A percentile compares a stretch with the other conserved stretches of the same genome.
phyloP scores from a whole-genome alignment of 2,113 vertebrate genomes.

The Pandion haliaetus region DNA sequence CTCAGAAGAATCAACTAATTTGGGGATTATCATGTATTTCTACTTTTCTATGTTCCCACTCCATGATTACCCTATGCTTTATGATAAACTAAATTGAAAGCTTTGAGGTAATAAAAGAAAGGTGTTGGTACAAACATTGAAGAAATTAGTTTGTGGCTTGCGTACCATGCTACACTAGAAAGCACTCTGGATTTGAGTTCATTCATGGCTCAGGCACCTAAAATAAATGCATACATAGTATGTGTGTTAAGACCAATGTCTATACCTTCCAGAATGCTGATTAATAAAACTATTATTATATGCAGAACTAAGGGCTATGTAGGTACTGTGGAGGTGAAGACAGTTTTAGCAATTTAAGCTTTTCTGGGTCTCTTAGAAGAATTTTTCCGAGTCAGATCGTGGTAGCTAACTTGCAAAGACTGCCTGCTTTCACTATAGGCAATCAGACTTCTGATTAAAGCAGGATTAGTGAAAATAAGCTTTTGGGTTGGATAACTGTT shows the following conservation, averaged over 20 bases:
- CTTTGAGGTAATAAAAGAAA: background rate
- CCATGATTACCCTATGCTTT: background rate
- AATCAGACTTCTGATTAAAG: constrained; percentile 5
- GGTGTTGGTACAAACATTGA: background rate
- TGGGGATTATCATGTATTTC: background rate
- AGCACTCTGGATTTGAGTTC: background rate
- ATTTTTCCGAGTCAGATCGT: background rate
- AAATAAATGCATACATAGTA: background rate
- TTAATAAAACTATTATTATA: background rate
- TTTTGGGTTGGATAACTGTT: background rate
- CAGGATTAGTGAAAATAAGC: constrained; percentile 19
- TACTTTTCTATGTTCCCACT: background rate
- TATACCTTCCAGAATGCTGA: background rate
- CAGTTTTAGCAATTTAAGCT: background rate
- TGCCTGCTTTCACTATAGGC: background rate
- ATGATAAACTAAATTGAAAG: background rate
- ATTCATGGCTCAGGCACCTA: background rate
- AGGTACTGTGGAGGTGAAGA: background rate
- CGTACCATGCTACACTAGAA: background rate
- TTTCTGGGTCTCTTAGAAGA: background rate
- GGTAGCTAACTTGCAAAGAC: background rate
- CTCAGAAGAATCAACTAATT: background rate
- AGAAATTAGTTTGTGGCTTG: background rate
- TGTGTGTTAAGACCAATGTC: background rate
- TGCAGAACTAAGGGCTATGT: background rate